These are phyloP conservation scores for Procambarus clarkii DNA, from an alignment of 1,140 invertebrate genomes.

Conservation along the genomic window DNA sequence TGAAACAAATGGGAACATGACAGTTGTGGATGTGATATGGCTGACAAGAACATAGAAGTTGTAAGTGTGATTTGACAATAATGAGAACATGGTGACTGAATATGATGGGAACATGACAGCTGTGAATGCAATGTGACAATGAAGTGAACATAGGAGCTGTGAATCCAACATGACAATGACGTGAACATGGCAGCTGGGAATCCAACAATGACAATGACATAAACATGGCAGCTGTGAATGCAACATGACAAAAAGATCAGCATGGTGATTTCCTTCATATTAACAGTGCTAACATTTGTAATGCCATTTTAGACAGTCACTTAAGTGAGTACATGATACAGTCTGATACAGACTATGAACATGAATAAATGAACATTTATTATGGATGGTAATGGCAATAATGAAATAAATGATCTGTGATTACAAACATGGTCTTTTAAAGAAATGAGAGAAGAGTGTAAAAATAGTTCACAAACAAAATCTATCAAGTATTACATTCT, in stretches of 20 bases:
- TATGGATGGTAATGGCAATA: neutral
- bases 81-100: too few relatives aligned
- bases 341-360: slow-evolving; percentile 23
- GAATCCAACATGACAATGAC: neutral
- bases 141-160: slow-evolving; percentile 16
- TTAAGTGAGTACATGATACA: neutral
- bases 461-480: neutral
- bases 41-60: too few relatives aligned
- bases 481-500: slow-evolving; percentile 30
- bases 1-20: too few relatives aligned
- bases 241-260: neutral
- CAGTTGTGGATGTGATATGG: too few relatives aligned
- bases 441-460: neutral
- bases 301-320: neutral
- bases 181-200: neutral
- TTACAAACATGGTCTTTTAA: slow-evolving; percentile 6
- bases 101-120: too few relatives aligned
- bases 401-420: slow-evolving; percentile 10
- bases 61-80: too few relatives aligned
- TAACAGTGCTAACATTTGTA: neutral
- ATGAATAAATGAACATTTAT: neutral
- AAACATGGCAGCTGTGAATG: neutral
- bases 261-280: slow-evolving; percentile 21
- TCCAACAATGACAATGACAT: too few relatives aligned
- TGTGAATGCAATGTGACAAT: neutral